Base-by-base conservation (phyloP, 2,888 invertebrate species). In the Brachylomia viminalis region DNA sequence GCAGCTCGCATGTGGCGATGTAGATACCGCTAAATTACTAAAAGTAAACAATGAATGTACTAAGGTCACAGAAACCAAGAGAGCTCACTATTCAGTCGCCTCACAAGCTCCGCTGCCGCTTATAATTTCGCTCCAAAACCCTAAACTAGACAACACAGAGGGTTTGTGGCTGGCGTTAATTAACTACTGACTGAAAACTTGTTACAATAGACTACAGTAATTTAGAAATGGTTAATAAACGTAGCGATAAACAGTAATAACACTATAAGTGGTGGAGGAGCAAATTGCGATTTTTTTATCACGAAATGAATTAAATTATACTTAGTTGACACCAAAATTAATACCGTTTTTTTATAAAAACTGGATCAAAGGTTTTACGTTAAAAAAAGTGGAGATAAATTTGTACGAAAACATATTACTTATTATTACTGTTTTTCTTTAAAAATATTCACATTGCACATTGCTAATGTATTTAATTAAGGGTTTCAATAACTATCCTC, bases 151-250 rank as follows among this genome's bases (percentile, higher is more conserved):
- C 92, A 93, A 91, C 91, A 91, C 89, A 91, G 90, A 91, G 91
- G 92, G 90, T 89, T 87, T 93, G 94, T 89, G 95, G 94, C 92
- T 92, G 89, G 86, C 92, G 92, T 94, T 95, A 95, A 95, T 95
- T 95, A 95, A 95, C 95, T 94, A 92, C 92, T 91, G 93, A 92
- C 93, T 93, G 92, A 93, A 94, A 95, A 93, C 93, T 94, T 93
- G 93, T 91, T 92, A 93, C 91, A 93, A 93, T 93, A 90, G 91
- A 91, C 88, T 90, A 85, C 85, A 92, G 90, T 90, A 91, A 93
- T 93, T 94, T 91, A 83, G 90, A 92, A 93, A 93, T 92, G 92
- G 92, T 92, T 92, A 90, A 90, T 92, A 91, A 91, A 90, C 87
- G 86, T 82, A 64, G 79, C 83, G 86, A 85, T 88, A 87, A 88